Evolutionary conservation across 2,113 vertebrate genomes (phyloP).

Genomic region (Alligator sinensis): DNA sequence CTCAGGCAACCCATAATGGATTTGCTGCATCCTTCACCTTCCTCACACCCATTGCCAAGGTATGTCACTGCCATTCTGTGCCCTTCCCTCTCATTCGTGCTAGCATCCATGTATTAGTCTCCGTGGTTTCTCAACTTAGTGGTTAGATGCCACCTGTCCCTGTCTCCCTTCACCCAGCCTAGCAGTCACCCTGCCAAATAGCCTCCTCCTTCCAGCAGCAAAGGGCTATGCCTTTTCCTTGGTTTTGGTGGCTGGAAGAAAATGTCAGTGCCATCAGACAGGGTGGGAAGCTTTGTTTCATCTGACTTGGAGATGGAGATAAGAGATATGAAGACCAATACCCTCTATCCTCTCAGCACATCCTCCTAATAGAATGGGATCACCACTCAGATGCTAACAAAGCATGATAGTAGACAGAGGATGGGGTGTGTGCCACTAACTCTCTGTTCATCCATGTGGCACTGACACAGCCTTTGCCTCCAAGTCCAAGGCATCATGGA

Average conservation of each 20-base stretch:
- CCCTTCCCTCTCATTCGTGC: background rate
- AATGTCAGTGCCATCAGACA: background rate
- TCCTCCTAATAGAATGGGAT: background rate
- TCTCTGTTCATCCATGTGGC: background rate
- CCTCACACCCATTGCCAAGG: background rate
- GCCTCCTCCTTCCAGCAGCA: too few species aligned
- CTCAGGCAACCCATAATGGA: background rate
- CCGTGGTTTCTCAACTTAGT: background rate
- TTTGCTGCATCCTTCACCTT: background rate
- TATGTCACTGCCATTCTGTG: accelerated
- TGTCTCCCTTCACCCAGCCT: background rate
- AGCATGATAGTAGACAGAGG: background rate
- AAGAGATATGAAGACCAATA: background rate
- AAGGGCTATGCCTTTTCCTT: background rate
- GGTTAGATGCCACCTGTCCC: background rate
- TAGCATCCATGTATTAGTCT: background rate
- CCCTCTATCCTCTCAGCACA: background rate
- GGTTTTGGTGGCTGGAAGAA: background rate
- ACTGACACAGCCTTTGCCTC: too few species aligned
- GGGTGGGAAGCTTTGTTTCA: background rate
- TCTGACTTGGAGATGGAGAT: background rate
- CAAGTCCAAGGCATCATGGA: background rate
- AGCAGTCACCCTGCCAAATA: background rate
- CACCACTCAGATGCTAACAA: background rate
- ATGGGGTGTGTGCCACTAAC: background rate